Base-by-base conservation (phyloP, 2,113 vertebrate species). In the Trematomus loennbergii region DNA sequence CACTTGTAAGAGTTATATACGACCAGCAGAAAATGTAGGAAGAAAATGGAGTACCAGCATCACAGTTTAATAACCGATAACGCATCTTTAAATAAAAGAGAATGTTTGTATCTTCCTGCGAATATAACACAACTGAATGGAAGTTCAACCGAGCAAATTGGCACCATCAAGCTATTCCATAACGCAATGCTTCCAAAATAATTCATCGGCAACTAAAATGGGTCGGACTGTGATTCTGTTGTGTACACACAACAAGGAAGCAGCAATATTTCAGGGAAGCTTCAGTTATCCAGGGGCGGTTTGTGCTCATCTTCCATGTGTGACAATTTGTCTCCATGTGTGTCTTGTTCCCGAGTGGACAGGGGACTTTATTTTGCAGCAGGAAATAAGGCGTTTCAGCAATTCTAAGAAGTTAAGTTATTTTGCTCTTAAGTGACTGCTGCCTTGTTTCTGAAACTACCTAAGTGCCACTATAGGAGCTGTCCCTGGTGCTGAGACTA, bases 281-380 rank as follows among this genome's bases (percentile, higher is more conserved):
- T 66, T 72, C 65, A 59, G 57, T 59, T 74, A 49, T 78, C 72
- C 50, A 25, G 46, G 11, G 16, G 49, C 65, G 60, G 49, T 36
- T 85, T 87, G 75, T 84, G 87, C 81, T 86, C 75, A 86, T 67
- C 55, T 53, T 52, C 40, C 71, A 58, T 75, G 45, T 62, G 57
- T 62, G 57, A 73, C 75, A 74, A n/a, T 74, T 63, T 77, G 48
- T 65, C 22, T 79, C 71, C 15, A 50, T 71, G 46, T 61, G 46
- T 52, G 33, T 73, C 49, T 50, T 46, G 48, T 55, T 77, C 76
- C 54, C 69, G 13, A 45, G 17, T 78, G 72, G 16, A 75, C 67
- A 29, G 65, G 50, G 60, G 22, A 20, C 29, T 29, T 29, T 20
- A 40, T 33, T 63, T 48, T 77, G 52, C 74, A 79, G 65, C 55